A percentile compares a stretch with the other conserved stretches of the same genome.
Conservation (phyloP, 1,140 invertebrate genomes). For the Coptotermes formosanus region DNA sequence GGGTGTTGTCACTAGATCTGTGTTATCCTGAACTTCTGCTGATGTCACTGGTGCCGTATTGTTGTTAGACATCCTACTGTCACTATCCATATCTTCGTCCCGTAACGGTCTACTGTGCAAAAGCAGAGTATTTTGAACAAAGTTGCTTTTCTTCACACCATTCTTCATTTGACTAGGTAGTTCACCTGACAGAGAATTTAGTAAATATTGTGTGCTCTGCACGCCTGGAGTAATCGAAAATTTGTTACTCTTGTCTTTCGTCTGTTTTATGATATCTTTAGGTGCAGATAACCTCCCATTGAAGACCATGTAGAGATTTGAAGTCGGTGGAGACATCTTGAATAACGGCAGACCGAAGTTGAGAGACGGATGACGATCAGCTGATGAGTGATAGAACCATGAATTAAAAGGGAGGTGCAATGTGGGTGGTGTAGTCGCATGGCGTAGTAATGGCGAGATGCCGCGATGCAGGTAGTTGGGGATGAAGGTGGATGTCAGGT, state of each 20-base stretch:
- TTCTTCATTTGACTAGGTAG: background rate
- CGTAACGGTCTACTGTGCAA: too few species aligned
- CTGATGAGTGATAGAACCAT: background rate
- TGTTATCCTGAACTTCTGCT: background rate
- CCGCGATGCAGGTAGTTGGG: background rate
- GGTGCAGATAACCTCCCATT: background rate
- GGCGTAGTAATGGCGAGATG: background rate
- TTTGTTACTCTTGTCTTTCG: background rate
- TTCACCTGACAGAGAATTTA: background rate
- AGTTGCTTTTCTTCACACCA: background rate
- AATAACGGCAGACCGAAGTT: background rate
- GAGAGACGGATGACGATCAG: background rate
- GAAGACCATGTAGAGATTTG: background rate
- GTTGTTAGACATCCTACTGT: background rate
- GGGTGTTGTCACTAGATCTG: background rate
- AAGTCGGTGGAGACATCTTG: background rate
- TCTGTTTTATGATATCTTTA: background rate
- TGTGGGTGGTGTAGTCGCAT: background rate
- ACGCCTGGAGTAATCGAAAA: background rate
- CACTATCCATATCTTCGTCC: background rate
- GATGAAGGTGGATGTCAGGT: conserved; percentile 12
- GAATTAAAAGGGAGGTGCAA: background rate
- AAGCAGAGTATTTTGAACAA: too few species aligned
- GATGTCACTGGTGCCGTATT: background rate
- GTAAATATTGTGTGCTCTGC: background rate